A percentile compares a stretch with the other conserved stretches of the same genome.
Conservation (phyloP, 23 tunicate species). For the Halocynthia aurantium region DNA sequence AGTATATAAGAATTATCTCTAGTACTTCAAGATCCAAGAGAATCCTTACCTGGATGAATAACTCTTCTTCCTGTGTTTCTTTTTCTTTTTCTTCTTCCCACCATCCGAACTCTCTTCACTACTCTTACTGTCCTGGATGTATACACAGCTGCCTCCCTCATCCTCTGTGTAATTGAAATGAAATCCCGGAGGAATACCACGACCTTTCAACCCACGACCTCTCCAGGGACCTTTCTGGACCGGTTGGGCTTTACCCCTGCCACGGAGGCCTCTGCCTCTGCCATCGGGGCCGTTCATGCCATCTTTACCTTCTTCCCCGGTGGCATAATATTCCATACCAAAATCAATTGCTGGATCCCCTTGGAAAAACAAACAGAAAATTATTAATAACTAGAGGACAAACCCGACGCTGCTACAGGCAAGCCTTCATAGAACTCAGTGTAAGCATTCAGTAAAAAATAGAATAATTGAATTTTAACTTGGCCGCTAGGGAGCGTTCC, state of each 20-base stretch:
- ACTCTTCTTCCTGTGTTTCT: slow-evolving; percentile 16
- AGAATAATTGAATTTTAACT: too few species aligned
- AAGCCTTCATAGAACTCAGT: too few species aligned
- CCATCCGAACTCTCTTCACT: not conserved
- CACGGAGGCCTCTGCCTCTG: not conserved
- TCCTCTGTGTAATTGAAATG: slow-evolving; percentile 29
- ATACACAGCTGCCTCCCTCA: slow-evolving; percentile 14
- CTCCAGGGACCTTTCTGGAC: slow-evolving; percentile 20
- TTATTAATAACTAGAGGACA: too few species aligned
- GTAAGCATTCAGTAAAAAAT: too few species aligned
- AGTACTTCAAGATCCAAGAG: too few species aligned
- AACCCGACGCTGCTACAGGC: too few species aligned
- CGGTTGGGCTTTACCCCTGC: slow-evolving; percentile 12
- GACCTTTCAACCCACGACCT: slow-evolving; percentile 18
- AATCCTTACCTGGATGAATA: slow-evolving; percentile 17
- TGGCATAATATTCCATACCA: too few species aligned
- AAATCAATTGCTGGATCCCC: too few species aligned
- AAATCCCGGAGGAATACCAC: slow-evolving; percentile 26
- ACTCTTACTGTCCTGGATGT: slow-evolving; percentile 2
- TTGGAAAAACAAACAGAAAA: too few species aligned
- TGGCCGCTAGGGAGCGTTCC: too few species aligned
- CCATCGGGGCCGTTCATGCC: not conserved
- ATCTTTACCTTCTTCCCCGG: too few species aligned
- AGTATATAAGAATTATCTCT: too few species aligned
- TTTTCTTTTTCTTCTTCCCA: slow-evolving; percentile 16